Conservation (phyloP, 2,797 vertebrate species). For the Moxostoma hubbsi region DNA sequence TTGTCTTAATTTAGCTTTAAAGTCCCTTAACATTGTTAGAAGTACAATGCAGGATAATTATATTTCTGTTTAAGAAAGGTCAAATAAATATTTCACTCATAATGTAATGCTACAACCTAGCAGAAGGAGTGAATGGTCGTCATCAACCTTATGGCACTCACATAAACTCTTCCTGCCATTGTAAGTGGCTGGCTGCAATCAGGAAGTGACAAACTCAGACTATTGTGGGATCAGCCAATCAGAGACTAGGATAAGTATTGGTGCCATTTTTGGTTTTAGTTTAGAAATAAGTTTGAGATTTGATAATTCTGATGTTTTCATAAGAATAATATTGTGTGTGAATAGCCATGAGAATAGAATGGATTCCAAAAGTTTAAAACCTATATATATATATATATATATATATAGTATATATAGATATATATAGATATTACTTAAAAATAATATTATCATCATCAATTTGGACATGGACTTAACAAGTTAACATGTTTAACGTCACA, state of each 20-base stretch:
- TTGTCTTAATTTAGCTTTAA: too few relatives aligned
- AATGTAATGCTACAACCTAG: neutral
- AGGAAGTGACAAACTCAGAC: constrained; percentile 66
- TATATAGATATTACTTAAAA: too few relatives aligned
- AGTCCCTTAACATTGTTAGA: neutral
- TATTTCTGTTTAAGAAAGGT: constrained; percentile 25
- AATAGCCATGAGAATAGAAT: too few relatives aligned
- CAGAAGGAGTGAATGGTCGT: neutral
- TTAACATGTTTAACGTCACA: too few relatives aligned
- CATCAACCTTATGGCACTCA: constrained; percentile 35
- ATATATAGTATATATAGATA: too few relatives aligned
- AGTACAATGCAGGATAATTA: neutral
- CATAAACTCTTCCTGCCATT: constrained; percentile 77
- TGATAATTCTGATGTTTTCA: too few relatives aligned
- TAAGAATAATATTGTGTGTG: too few relatives aligned
- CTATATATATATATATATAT: too few relatives aligned
- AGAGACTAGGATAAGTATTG: constrained; percentile 14
- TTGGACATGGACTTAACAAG: too few relatives aligned
- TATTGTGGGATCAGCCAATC: constrained; percentile 64
- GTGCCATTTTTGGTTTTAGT: constrained; percentile 47
- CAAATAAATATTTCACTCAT: neutral
- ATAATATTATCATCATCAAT: too few relatives aligned
- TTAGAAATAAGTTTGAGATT: neutral
- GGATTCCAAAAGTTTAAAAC: too few relatives aligned
- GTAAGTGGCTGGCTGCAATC: constrained; percentile 67